Percentiles rank a stretch among this genome's conserved stretches.
These are phyloP conservation scores for Piaya cayana DNA, from an alignment of 2,113 vertebrate species.

Conservation along the genomic window DNA sequence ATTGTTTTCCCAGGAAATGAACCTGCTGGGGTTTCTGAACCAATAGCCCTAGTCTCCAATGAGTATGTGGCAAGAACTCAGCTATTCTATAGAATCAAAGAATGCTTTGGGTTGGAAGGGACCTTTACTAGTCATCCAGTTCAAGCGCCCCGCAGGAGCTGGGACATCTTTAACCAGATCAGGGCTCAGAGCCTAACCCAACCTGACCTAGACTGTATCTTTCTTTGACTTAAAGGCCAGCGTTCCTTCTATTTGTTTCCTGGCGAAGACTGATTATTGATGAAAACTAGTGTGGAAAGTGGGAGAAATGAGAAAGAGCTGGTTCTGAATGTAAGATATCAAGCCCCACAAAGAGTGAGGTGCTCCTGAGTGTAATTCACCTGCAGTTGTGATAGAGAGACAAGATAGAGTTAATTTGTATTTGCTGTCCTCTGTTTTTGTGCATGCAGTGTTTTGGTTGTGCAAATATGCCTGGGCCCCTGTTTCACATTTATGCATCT, in stretches of 20 bases:
- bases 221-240: neutral
- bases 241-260: neutral
- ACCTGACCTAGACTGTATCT: neutral
- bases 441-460: neutral
- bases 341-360: rapidly evolving
- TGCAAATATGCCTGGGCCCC: neutral
- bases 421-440: neutral
- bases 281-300: neutral
- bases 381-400: neutral
- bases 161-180: too few relatives aligned
- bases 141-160: too few relatives aligned
- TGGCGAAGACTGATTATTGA: neutral
- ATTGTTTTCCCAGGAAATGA: neutral
- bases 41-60: neutral
- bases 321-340: neutral
- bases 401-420: neutral
- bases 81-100: neutral
- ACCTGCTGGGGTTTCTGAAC: neutral
- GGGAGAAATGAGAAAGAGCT: neutral
- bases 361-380: neutral
- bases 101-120: too few relatives aligned
- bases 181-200: too few relatives aligned
- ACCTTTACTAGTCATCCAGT: too few relatives aligned
- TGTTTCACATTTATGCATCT: rapidly evolving
- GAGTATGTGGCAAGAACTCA: neutral